A percentile compares a stretch with the other conserved stretches of the same genome.
Evolutionary conservation across 1,140 invertebrate genomes (phyloP).

Genomic region (Zophobas morio): DNA sequence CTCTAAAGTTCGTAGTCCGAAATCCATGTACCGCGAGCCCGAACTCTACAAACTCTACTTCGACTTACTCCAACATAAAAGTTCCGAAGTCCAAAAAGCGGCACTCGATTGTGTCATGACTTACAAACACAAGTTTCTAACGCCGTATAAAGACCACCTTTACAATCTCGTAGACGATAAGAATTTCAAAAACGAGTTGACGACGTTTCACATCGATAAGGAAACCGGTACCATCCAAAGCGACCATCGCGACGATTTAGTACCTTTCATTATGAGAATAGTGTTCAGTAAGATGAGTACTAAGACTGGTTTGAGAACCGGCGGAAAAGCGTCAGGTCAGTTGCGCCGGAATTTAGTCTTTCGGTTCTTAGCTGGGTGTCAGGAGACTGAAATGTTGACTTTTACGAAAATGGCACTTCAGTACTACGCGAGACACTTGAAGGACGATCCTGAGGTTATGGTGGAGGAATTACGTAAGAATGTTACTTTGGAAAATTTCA

Average conservation of each 20-base stretch:
- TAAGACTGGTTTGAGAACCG: constrained; percentile 79
- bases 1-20: constrained; percentile 85
- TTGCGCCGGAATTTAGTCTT: constrained; percentile 83
- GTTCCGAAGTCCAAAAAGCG: constrained; percentile 84
- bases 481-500: constrained; percentile 74
- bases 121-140: constrained; percentile 85
- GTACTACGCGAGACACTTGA: constrained; percentile 77
- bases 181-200: constrained; percentile 88
- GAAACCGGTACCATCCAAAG: constrained; percentile 77
- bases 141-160: constrained; percentile 84
- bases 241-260: constrained; percentile 82
- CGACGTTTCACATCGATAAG: constrained; percentile 82
- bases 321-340: constrained; percentile 81
- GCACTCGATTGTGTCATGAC: constrained; percentile 88
- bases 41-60: constrained; percentile 83
- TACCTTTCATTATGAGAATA: constrained; percentile 88
- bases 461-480: constrained; percentile 68
- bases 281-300: constrained; percentile 91
- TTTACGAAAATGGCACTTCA: constrained; percentile 91
- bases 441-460: constrained; percentile 69
- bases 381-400: constrained; percentile 81
- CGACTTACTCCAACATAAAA: constrained; percentile 85
- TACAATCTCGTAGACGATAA: constrained; percentile 88
- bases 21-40: constrained; percentile 81
- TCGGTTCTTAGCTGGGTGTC: constrained; percentile 87